Evolutionary conservation across 53 echinoderm and acorn worm species (phyloP), one percentile per base, ranked within the genome.

Genomic region (Antedon mediterranea): DNA sequence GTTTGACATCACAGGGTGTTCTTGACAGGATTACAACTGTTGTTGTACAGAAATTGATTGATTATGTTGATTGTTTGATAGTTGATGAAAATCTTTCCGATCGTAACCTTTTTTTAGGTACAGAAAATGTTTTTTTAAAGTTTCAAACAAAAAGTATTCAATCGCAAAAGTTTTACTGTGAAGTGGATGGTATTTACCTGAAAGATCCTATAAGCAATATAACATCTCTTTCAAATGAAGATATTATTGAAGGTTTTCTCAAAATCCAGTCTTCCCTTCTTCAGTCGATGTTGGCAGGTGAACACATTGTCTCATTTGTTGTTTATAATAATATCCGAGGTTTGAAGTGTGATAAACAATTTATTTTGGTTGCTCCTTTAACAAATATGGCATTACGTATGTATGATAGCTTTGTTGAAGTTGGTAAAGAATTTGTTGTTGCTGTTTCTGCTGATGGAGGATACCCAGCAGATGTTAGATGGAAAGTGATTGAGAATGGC

Each of bases 391-490:
- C 31, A 29, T 29, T 34, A 3, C 18, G 9, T 20, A 43, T 32
- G 5, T 0, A 8, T 23, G 0, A 15, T 30, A 5, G n/a, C 18
- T 14, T 32, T 15, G 82, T 79, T 75, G 43, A 42, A 23, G 74
- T 71, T 11, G 75, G 79, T 20, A 71, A 72, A 7, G 43, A 82
- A 30, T 85, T 85, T 29, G 74, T 71, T 33, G 82, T 85, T 30
- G 28, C 42, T 32, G 82, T 85, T 30, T 43, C 5, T 29, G 75
- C 71, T 13, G 75, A 89, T 71, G 75, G 75, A 32, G 89, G 85
- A 18, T 83, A 72, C 33, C 89, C 89, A 72, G 71, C 78, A 3
- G 30, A 42, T 33, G 78, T 88, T 32, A 76, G 75, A 29, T 71
- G 75, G 77, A 31, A 15, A 14, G 43, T 87, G 28, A 28, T 37